Base-by-base conservation (phyloP, 2,797 vertebrate species). In the Eulemur mongoz region DNA sequence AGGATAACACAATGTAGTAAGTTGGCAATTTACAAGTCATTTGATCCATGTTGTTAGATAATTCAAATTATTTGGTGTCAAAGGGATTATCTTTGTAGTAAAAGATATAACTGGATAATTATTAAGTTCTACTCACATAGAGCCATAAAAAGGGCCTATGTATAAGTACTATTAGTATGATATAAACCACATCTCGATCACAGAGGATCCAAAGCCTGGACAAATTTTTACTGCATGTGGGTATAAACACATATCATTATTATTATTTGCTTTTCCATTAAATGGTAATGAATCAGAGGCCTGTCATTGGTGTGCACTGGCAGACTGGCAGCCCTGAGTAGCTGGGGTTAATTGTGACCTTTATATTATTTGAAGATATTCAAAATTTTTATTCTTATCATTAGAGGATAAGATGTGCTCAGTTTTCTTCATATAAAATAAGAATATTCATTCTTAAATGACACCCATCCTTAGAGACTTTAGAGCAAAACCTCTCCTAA, bases 351-450 rank as follows among this genome's bases (percentile, higher is more conserved):
- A 98, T 95, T 92, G 91, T 98, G 98, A 98, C 98, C 98, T 98
- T 98, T 98, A 93, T 96, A 95, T 96, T 98, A 96, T 98, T 98
- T 98, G 98, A 98, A 97, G 98, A 97, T 97, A 97, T 97, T 98
- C 97, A 98, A 98, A 95, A 95, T 89, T 98, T 88, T 93, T 97
- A 92, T 98, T 98, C 97, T 98, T 98, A 95, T 98, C 98, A 96
- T 54, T 63, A 97, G 96, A 95, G 78, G 97, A 95, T 97, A 98
- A 98, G 97, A 98, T 97, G 94, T 97, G 96, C 97, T 97, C 93
- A 96, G 95, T 95, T 98, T 98, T 98, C 97, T 98, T 98, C 89
- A 80, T 98, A 98, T 97, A 97, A 89, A 98, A 98, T 97, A 97
- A 95, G 98, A 97, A 98, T 94, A 97, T 98, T 98, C 95, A 72